phyloP scores from a whole-genome alignment of 2,797 vertebrate species.

The Eulemur coronatus region DNA sequence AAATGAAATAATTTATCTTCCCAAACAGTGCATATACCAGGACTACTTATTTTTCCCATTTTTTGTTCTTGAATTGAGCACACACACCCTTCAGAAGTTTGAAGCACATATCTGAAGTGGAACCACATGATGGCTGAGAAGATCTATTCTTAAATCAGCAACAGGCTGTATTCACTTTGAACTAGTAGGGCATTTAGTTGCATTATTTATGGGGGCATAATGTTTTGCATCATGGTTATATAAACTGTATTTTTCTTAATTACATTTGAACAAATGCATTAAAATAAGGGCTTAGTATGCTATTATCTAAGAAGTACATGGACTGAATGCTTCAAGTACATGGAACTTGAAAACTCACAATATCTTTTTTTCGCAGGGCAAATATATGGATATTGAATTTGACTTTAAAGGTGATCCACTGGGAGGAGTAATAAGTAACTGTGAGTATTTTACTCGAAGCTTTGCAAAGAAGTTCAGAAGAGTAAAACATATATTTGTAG shows the following conservation, averaged over 20 bases:
- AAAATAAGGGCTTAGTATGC: neutral
- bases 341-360: neutral
- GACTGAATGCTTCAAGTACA: neutral
- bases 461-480: neutral
- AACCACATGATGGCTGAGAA: neutral
- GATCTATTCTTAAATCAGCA: neutral
- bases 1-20: slow-evolving; percentile 24
- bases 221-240: neutral
- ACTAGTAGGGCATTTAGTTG: neutral
- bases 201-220: slow-evolving; percentile 16
- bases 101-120: neutral
- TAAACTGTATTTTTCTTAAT: slow-evolving; percentile 30
- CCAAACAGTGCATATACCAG: neutral
- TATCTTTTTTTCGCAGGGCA: slow-evolving; percentile 90
- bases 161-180: neutral
- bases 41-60: neutral
- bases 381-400: slow-evolving; percentile 99
- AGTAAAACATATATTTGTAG: neutral
- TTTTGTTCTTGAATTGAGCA: slow-evolving; percentile 26
- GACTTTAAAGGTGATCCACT: slow-evolving; percentile 99
- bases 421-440: slow-evolving; percentile 99
- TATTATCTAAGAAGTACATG: neutral
- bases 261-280: neutral
- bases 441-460: slow-evolving; percentile 89
- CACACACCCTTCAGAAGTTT: neutral